phyloP scores from a whole-genome alignment of 2,113 vertebrate species.

The Lagopus muta region DNA sequence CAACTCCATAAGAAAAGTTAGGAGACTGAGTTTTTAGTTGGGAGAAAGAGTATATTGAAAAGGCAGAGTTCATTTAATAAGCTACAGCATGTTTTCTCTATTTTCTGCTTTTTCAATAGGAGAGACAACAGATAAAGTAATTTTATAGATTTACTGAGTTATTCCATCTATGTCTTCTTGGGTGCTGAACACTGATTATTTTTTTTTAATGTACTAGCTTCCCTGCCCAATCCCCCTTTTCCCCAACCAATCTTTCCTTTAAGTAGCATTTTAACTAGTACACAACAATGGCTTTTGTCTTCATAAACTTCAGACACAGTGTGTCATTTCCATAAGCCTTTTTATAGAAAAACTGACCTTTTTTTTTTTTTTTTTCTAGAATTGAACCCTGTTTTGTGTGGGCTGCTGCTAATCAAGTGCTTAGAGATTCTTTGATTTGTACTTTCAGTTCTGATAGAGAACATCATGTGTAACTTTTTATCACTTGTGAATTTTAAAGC shows the following conservation, averaged over 20 bases:
- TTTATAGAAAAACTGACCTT: slow-evolving; percentile 8
- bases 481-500: neutral
- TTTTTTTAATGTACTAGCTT: neutral
- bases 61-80: neutral
- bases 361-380: neutral
- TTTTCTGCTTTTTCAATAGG: neutral
- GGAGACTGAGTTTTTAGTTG: neutral
- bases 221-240: no score
- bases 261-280: slow-evolving; percentile 35
- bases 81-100: neutral
- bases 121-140: neutral
- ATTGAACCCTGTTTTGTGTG: neutral
- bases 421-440: slow-evolving; percentile 53
- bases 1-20: neutral
- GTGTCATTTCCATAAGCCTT: slow-evolving; percentile 20
- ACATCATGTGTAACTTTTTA: neutral
- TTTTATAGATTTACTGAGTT: neutral
- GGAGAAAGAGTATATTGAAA: neutral
- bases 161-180: neutral
- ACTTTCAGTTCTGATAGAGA: slow-evolving; percentile 15
- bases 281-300: slow-evolving; percentile 16
- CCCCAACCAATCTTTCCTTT: neutral
- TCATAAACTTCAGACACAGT: slow-evolving; percentile 15
- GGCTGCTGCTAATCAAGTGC: slow-evolving; percentile 67
- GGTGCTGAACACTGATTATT: neutral